Evolutionary conservation across 1,140 invertebrate genomes (phyloP), one percentile per base, ranked within the genome.

Genomic region (Tetraneura akinire): DNA sequence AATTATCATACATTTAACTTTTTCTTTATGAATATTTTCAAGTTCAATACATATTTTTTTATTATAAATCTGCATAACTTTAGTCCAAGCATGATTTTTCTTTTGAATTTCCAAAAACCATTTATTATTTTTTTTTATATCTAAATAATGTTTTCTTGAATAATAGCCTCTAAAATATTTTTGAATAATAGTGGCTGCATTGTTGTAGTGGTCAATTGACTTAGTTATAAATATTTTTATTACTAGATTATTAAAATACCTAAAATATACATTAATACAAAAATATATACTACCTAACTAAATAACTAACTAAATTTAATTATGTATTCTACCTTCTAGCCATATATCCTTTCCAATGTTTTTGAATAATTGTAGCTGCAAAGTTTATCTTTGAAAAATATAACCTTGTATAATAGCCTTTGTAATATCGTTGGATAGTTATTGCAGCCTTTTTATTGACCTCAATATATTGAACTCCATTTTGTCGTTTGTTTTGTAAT

Each of bases 391-490:
- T 76, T 16, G 11, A 23, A 23, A 76, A 10, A 57, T 74, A 42
- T 3, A 37, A 6, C 14, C 71, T 53, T 53, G 71, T 74, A 23
- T 74, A 55, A 74, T 74, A 74, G 13, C 71, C 71, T 55, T 13
- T 53, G n/a, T 23, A 76, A 57, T 74, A 16, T 76, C 51, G 18
- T 76, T 76, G 71, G n/a, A 76, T 76, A 18, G 32, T 76, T 76
- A 57, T 42, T 53, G 71, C 53, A 47, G 51, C 29, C 0, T 0
- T 23, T 1, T n/a, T 73, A 18, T 76, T 10, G 6, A 1, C 18
- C 1, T 73, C 18, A 16, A 37, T 76, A 23, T 42, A 23, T 53
- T 18, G 18, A 76, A 1, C 21, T 9, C 51, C 51, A 16, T 42
- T 45, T n/a, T 8, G 42, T 26, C 21, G 14, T 76, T 76, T 55